Conservation (phyloP, 2,113 vertebrate genomes). For the Cyrtonyx montezumae region DNA sequence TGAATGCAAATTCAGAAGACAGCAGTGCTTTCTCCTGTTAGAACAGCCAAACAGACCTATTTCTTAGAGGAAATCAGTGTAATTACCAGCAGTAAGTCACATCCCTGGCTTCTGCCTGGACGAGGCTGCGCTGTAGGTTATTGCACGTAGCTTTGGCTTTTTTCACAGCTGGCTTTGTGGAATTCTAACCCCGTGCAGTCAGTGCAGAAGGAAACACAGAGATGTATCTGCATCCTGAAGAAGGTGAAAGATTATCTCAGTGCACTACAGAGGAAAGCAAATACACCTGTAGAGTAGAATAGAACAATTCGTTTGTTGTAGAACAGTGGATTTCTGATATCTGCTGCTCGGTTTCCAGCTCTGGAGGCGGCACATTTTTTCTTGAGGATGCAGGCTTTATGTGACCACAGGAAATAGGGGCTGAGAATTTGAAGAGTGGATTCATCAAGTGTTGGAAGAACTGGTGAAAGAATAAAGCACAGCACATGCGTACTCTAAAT, state of each 20-base stretch:
- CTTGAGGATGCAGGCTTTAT: background rate
- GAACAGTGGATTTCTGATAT: background rate
- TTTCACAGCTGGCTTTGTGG: background rate
- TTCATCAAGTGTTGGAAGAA: background rate
- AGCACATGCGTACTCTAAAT: background rate
- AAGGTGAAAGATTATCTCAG: background rate
- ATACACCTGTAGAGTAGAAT: background rate
- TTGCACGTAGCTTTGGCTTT: background rate
- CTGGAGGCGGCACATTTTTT: background rate
- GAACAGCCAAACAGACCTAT: background rate
- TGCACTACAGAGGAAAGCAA: slow-evolving; percentile 13
- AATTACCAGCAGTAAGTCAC: background rate
- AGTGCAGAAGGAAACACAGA: background rate
- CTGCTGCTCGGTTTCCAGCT: background rate
- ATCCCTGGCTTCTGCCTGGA: background rate
- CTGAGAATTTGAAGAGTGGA: background rate
- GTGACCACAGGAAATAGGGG: background rate
- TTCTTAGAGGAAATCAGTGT: background rate
- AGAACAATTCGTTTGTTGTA: background rate
- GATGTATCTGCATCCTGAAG: background rate
- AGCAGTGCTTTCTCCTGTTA: background rate
- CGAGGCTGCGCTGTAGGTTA: background rate
- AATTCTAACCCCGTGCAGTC: background rate
- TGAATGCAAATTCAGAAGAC: background rate
- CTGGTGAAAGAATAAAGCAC: background rate